phyloP scores from a whole-genome alignment of 2,888 invertebrate species.

The Acanthococcus lagerstroemiae region DNA sequence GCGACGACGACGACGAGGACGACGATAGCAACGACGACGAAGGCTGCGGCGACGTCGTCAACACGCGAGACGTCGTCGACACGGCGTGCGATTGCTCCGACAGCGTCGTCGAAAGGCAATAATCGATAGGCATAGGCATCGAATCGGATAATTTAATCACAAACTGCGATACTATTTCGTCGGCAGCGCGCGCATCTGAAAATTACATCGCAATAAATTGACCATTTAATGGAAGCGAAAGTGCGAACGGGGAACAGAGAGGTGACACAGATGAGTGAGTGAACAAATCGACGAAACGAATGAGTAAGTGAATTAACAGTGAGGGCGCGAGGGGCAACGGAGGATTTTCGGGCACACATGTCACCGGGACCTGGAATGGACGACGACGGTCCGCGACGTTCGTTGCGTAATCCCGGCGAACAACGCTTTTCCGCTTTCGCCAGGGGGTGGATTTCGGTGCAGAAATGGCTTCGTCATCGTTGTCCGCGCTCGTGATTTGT shows the following conservation, averaged over 20 bases:
- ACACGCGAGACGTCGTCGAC: neutral
- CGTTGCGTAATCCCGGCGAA: too few relatives aligned
- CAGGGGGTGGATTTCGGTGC: too few relatives aligned
- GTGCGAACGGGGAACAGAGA: neutral
- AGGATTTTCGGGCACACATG: too few relatives aligned
- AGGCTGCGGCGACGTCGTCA: neutral
- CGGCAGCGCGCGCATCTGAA: conserved; percentile 24
- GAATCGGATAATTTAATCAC: conserved; percentile 29
- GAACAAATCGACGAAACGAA: too few relatives aligned
- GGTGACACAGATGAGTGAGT: neutral
- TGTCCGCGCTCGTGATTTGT: too few relatives aligned
- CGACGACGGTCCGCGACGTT: too few relatives aligned
- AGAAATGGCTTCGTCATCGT: too few relatives aligned
- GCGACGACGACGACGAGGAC: neutral
- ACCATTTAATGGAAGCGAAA: neutral
- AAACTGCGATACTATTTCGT: conserved; percentile 27
- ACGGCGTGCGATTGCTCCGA: neutral
- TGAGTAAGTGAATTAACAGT: too few relatives aligned
- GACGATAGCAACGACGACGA: neutral
- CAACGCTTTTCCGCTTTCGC: too few relatives aligned
- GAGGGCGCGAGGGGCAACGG: too few relatives aligned
- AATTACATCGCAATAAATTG: conserved; percentile 1
- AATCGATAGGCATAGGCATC: conserved; percentile 22
- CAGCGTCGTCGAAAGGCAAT: conserved; percentile 8
- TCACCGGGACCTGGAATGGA: too few relatives aligned